Base-by-base conservation (phyloP, 2,888 invertebrate species). In the Aleiodes leptofemur region DNA sequence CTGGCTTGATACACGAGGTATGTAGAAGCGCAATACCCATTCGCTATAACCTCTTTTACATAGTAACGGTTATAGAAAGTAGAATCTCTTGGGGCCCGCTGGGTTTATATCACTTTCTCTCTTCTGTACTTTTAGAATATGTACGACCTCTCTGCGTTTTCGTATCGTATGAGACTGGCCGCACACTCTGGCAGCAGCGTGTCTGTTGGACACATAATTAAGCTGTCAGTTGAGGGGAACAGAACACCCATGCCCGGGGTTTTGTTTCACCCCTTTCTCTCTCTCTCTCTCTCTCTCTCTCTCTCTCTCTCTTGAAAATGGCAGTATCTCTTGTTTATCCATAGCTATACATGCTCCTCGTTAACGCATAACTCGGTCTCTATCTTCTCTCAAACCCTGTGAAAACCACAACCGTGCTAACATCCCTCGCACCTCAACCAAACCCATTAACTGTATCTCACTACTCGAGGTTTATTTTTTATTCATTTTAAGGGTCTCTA, bases 141-240 rank as follows among this genome's bases (percentile, higher is more conserved):
- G 43, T 69, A 70, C 43, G 43, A 57, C 55, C 64, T 51, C 29
- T 61, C 43, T 70, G 64, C 31, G 55, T 71, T 66, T 68, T 55
- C 51, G 53, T 74, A 43, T 64, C 55, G 51, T 38, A 53, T 43
- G 53, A 48, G 57, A 61, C n/a, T 55, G 48, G 74, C 72, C 79
- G n/a, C n/a, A 61, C 64, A 73, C 61, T 73, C 74, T 76, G 74
- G 69, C 73, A 55, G 34, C 34, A 61, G 53, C 72, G 68, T 64
- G 31, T 71, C 70, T 55, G 68, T 76, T 74, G 73, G 77, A 81
- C 81, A 78, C 81, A 82, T 82, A 82, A 84, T 84, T 83, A 83
- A 82, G 78, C 81, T 82, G 82, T 83, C 82, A 81, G 81, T 83
- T 80, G 64, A 64, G 64, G 64, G 64, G 64, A 64, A 64, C 16